These are phyloP conservation scores for Tetraneura akinire DNA, from an alignment of 1,140 invertebrate genomes.

Conservation along the genomic window DNA sequence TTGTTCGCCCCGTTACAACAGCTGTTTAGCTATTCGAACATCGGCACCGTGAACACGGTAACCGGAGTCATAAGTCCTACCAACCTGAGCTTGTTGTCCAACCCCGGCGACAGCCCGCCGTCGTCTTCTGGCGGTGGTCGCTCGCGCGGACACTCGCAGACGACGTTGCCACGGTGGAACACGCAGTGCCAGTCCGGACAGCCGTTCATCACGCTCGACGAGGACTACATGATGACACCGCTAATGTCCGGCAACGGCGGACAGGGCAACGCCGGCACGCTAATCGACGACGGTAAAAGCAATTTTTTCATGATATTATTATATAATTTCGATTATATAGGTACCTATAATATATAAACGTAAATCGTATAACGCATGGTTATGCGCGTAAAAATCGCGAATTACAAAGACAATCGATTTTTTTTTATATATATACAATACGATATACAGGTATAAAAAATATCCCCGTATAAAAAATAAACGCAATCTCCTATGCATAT, in stretches of 20 bases:
- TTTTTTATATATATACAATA: no score
- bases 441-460: no score
- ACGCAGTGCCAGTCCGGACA: constrained; percentile 57
- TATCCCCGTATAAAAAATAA: no score
- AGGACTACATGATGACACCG: constrained; percentile 89
- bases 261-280: constrained; percentile 42
- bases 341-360: no score
- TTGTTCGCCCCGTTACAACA: constrained; percentile 59
- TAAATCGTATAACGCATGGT: no score
- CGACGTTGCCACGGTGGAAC: constrained; percentile 81
- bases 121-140: neutral
- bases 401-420: no score
- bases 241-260: constrained; percentile 62
- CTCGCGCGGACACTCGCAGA: constrained; percentile 67
- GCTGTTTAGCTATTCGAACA: constrained; percentile 87
- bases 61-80: constrained; percentile 88
- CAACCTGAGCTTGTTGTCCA: constrained; percentile 84
- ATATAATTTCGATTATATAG: no score
- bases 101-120: constrained; percentile 61
- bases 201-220: constrained; percentile 84
- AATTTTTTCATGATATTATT: no score
- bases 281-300: constrained; percentile 57
- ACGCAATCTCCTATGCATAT: no score
- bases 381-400: no score
- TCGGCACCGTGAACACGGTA: constrained; percentile 72